A percentile compares a stretch with the other conserved stretches of the same genome.
Evolutionary conservation across 2,797 vertebrate genomes (phyloP).

Genomic region (Botia almorhae): DNA sequence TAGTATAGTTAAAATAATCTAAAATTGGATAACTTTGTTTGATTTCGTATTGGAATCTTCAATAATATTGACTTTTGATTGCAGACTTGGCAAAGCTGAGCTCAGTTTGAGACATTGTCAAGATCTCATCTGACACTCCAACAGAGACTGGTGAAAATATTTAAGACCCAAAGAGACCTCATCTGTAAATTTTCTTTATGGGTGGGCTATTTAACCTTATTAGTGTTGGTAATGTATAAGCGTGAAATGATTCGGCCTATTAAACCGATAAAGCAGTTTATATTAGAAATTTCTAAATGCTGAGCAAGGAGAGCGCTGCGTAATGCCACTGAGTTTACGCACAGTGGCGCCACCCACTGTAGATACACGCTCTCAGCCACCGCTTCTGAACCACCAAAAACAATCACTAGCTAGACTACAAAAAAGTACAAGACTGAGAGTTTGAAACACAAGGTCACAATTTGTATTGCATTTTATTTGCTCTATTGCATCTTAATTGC

Average conservation of each 20-base stretch:
- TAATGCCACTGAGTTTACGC: background rate
- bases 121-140: too few species aligned
- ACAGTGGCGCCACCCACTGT: constrained; percentile 9
- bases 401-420: background rate
- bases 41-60: too few species aligned
- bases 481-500: background rate
- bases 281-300: background rate
- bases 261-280: background rate
- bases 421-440: background rate
- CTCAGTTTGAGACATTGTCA: too few species aligned
- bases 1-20: too few species aligned
- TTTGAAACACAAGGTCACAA: background rate
- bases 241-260: background rate
- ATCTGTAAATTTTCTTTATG: too few species aligned
- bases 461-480: constrained; percentile 23
- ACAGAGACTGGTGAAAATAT: too few species aligned
- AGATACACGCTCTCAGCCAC: background rate
- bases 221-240: background rate
- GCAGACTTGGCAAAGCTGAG: too few species aligned
- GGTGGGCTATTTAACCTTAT: background rate
- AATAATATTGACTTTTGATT: too few species aligned
- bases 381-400: background rate
- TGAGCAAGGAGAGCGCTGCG: background rate
- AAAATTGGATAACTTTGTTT: too few species aligned
- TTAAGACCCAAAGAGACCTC: too few species aligned